phyloP scores from a whole-genome alignment of 2,113 vertebrate species.

The Elaphurus davidianus region DNA sequence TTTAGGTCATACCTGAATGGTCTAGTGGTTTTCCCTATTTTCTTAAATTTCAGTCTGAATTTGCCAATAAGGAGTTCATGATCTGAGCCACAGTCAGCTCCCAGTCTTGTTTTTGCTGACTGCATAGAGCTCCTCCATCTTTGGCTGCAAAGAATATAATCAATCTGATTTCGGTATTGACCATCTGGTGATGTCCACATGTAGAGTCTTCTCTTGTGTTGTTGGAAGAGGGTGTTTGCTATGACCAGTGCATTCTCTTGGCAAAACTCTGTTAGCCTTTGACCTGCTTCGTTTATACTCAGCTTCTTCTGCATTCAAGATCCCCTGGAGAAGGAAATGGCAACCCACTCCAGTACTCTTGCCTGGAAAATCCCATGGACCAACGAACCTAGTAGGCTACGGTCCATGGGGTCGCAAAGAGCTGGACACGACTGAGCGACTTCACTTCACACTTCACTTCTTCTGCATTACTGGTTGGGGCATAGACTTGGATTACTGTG shows the following conservation, averaged over 20 bases:
- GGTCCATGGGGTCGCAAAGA: too few relatives aligned
- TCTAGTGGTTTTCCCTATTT: background rate
- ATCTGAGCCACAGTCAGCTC: background rate
- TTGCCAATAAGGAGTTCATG: background rate
- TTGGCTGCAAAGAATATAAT: background rate
- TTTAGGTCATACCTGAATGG: background rate
- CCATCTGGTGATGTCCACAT: background rate
- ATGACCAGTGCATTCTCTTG: background rate
- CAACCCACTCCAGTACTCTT: too few relatives aligned
- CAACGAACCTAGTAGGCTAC: too few relatives aligned
- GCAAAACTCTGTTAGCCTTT: background rate
- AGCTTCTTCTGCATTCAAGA: background rate
- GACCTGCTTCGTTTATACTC: background rate
- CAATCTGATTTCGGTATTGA: background rate
- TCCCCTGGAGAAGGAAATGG: too few relatives aligned
- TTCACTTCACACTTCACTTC: background rate
- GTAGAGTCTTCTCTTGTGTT: background rate
- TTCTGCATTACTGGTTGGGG: background rate
- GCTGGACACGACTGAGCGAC: too few relatives aligned
- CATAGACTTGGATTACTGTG: background rate
- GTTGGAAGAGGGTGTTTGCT: background rate
- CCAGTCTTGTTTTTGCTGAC: background rate
- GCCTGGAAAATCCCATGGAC: too few relatives aligned
- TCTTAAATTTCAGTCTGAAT: background rate
- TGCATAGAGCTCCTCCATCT: background rate